phyloP scores from a whole-genome alignment of 2,888 invertebrate species.

The Aporophyla nigra region DNA sequence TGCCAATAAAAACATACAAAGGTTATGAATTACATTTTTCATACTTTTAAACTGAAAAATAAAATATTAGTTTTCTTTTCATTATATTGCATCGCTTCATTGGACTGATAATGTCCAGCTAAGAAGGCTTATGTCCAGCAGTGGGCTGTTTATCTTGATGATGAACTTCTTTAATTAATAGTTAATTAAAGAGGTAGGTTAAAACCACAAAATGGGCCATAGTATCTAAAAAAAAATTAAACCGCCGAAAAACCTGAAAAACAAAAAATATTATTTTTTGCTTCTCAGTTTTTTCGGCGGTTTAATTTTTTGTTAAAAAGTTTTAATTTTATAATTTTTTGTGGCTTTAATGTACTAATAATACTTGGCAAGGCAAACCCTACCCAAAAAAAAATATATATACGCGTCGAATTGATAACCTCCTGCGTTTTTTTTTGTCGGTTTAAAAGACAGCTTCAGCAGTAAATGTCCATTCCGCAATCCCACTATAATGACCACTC shows the following conservation, averaged over 20 bases:
- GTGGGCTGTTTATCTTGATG: background rate
- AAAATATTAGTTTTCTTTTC: background rate
- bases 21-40: slow-evolving; percentile 29
- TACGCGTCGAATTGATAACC: no score
- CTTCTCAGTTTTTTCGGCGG: no score
- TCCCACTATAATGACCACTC: background rate
- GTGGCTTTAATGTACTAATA: no score
- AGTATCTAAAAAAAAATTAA: no score
- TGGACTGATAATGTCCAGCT: no score
- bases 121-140: background rate
- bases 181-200: background rate
- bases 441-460: background rate
- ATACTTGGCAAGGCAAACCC: no score
- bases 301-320: no score
- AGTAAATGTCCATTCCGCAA: background rate
- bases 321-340: no score
- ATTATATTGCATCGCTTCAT: background rate
- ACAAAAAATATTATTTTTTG: no score
- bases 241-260: no score
- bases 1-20: slow-evolving; percentile 17
- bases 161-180: slow-evolving; percentile 2
- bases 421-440: no score
- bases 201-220: background rate
- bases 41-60: slow-evolving; percentile 3
- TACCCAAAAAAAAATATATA: no score